These are phyloP conservation scores for Misgurnus anguillicaudatus DNA, from an alignment of 2,113 vertebrate genomes.

Conservation along the genomic window DNA sequence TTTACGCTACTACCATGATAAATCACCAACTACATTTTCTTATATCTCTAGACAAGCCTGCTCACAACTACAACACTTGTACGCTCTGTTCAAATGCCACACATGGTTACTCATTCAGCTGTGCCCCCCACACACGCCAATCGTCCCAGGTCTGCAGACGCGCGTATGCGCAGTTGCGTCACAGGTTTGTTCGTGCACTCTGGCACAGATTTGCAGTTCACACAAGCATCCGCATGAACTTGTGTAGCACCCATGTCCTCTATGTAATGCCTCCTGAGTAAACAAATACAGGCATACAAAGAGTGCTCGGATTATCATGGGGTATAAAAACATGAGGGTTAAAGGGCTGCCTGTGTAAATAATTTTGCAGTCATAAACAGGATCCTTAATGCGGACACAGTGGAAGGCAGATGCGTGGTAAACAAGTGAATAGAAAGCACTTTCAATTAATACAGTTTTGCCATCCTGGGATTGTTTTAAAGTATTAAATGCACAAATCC, in stretches of 20 bases:
- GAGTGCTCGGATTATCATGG: not conserved
- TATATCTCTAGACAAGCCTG: not conserved
- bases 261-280: constrained; percentile 15
- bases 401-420: constrained; percentile 6
- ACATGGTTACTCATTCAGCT: constrained; percentile 33
- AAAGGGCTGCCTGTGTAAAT: constrained; percentile 35
- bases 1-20: constrained; percentile 13
- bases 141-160: not conserved
- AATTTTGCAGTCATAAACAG: constrained; percentile 20
- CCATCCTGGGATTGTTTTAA: too few relatives aligned
- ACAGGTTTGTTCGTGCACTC: not conserved
- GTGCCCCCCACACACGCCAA: not conserved
- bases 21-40: not conserved
- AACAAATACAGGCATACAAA: constrained; percentile 17
- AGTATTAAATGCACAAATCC: too few relatives aligned
- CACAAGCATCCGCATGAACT: not conserved
- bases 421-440: constrained; percentile 3
- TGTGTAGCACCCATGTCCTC: not conserved
- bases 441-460: too few relatives aligned
- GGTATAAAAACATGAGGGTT: constrained; percentile 35
- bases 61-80: constrained; percentile 2
- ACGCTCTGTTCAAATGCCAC: constrained; percentile 27
- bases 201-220: not conserved
- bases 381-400: not conserved
- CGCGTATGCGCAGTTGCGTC: not conserved